A percentile compares a stretch with the other conserved stretches of the same genome.
Conservation (phyloP, 2,113 vertebrate genomes). For the Sebastes fasciatus region DNA sequence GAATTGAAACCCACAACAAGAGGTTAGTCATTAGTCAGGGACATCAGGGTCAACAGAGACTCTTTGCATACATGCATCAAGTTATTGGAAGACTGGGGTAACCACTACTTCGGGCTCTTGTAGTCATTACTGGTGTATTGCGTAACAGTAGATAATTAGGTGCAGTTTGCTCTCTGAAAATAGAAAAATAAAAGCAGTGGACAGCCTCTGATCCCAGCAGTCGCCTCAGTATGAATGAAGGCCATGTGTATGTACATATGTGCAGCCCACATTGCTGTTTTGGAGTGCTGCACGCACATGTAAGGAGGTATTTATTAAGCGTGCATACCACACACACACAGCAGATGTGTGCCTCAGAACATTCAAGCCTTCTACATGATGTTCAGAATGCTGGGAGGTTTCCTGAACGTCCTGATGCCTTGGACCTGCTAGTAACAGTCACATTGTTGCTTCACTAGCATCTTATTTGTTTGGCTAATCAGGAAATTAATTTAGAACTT, state of each 20-base stretch:
- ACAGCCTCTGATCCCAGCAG: slow-evolving; percentile 16
- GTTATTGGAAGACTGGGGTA: not conserved
- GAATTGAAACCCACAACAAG: not conserved
- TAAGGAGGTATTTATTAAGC: slow-evolving; percentile 41
- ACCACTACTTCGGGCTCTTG: too few relatives aligned
- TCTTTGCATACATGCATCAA: not conserved
- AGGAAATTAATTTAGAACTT: not conserved
- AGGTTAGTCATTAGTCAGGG: not conserved
- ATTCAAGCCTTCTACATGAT: slow-evolving; percentile 11
- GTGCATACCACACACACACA: slow-evolving; percentile 27
- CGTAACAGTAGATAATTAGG: not conserved
- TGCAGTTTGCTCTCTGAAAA: slow-evolving; percentile 12
- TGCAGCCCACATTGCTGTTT: slow-evolving; percentile 30
- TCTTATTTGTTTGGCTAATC: too few relatives aligned
- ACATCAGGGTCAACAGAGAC: not conserved
- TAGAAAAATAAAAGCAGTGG: not conserved
- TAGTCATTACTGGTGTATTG: slow-evolving; percentile 1
- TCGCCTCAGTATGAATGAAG: slow-evolving; percentile 28
- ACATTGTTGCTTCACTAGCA: too few relatives aligned
- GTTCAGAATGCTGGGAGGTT: not conserved
- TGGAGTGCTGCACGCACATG: slow-evolving; percentile 31
- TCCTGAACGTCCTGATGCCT: not conserved
- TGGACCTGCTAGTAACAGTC: too few relatives aligned
- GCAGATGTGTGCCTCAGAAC: slow-evolving; percentile 37
- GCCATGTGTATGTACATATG: slow-evolving; percentile 45